These are phyloP conservation scores for Flabesymbios commensalis DNA, from an alignment of 2,888 invertebrate species.

Conservation along the genomic window DNA sequence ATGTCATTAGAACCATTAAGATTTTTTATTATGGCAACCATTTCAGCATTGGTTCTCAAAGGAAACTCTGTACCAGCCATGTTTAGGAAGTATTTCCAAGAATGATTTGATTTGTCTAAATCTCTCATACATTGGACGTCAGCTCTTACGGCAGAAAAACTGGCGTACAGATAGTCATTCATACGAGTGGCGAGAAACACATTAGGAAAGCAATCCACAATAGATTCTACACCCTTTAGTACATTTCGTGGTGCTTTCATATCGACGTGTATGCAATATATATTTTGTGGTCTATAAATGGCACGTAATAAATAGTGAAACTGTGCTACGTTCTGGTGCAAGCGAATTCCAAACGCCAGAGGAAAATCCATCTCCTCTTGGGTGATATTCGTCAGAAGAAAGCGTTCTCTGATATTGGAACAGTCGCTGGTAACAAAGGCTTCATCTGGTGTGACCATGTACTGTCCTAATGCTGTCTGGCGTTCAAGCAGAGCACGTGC, in stretches of 20 bases:
- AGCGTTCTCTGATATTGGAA: slow-evolving; percentile 6
- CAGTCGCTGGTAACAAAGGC: neutral
- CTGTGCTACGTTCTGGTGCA: slow-evolving; percentile 32
- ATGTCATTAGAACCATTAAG: slow-evolving; percentile 38
- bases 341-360: slow-evolving; percentile 34
- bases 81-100: slow-evolving; percentile 41
- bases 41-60: slow-evolving; percentile 39
- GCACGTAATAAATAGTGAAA: slow-evolving; percentile 31
- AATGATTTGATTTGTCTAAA: slow-evolving; percentile 1
- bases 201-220: slow-evolving; percentile 34
- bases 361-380: slow-evolving; percentile 29
- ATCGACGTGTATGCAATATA: slow-evolving; percentile 41
- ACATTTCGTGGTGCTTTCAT: slow-evolving; percentile 16
- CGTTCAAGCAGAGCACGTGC: slow-evolving; percentile 13
- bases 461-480: too few relatives aligned
- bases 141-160: slow-evolving; percentile 35
- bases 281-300: slow-evolving; percentile 40
- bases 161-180: slow-evolving; percentile 33
- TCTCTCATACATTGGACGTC: slow-evolving; percentile 38
- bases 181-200: slow-evolving; percentile 31
- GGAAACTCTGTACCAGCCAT: slow-evolving; percentile 41
- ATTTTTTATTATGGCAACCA: slow-evolving; percentile 32
- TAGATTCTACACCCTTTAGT: slow-evolving; percentile 18
- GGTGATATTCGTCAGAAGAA: slow-evolving; percentile 11
- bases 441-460: too few relatives aligned